Evolutionary conservation across 2,113 vertebrate genomes (phyloP), one percentile per base, ranked within the genome.

Genomic region (Crotalus horridus): DNA sequence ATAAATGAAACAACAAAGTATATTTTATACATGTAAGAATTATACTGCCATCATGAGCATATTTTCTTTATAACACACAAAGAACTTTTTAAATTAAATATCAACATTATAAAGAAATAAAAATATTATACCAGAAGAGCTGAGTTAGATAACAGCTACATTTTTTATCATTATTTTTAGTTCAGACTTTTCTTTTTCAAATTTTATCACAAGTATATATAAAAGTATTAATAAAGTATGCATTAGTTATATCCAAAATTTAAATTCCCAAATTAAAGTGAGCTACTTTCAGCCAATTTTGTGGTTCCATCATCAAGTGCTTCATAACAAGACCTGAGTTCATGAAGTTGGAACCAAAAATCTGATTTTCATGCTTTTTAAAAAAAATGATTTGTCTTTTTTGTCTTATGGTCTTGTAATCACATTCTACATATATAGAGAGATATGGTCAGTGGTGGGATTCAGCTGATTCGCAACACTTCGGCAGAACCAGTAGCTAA

Each of bases 31-130:
- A 69, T 93, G 95, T 97, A 97, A 97, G 97, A 97, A 98, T 97
- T 97, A 96, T 98, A 96, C 97, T 98, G 98, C 98, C 98, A 98
- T 98, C 98, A 98, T 97, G 98, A 98, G 97, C 85, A 97, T 97
- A 95, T 96, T 97, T 97, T 85, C 95, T 97, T 98, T 93, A 98
- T 98, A 97, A 97, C 98, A 98, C 94, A 95, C 95, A 94, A 94
- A 95, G 90, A 10, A 23, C 26, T 24, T 23, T 94, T 91, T 95
- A 21, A 81, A 94, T 96, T 91, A 93, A 96, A 92, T 93, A 95
- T 94, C 56, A 58, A 93, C 54, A 91, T 26, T 55, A 69, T 74
- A 43, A 91, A 92, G 94, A 91, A 21, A 90, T 89, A 17, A 56
- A 55, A 56, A 56, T 56, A 56, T 17, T 56, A 59, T 64, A 21